phyloP scores from a whole-genome alignment of 2,888 invertebrate species.

The Copidosoma aretas region DNA sequence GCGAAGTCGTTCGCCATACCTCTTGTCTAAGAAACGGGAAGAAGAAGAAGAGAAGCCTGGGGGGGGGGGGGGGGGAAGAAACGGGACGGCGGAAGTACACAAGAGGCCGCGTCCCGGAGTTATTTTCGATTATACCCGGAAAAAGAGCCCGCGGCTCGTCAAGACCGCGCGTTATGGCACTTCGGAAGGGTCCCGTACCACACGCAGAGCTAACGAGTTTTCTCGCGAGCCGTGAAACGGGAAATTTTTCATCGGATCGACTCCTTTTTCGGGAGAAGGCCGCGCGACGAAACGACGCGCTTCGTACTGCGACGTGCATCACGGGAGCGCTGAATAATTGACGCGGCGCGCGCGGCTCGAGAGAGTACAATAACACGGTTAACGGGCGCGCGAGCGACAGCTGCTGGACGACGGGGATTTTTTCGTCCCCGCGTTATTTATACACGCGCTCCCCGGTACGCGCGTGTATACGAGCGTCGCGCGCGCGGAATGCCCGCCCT shows the following conservation, averaged over 20 bases:
- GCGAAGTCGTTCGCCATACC: no score
- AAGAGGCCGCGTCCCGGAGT: no score
- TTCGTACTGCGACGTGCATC: not conserved
- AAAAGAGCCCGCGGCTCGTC: conserved; percentile 32
- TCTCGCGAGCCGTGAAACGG: no score
- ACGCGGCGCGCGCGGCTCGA: not conserved
- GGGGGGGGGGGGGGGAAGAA: no score
- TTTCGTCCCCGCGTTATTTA: conserved; percentile 34
- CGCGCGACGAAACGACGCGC: not conserved
- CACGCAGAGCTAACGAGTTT: no score
- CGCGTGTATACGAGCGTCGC: not conserved
- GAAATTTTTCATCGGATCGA: no score
- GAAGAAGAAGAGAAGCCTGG: not conserved
- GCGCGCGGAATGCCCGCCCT: not conserved
- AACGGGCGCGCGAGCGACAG: conserved; percentile 53
- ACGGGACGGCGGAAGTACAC: not conserved
- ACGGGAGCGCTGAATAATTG: not conserved
- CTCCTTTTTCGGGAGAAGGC: no score
- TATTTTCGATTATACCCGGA: not conserved
- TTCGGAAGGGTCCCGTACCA: no score
- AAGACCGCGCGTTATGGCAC: no score
- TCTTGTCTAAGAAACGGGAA: not conserved
- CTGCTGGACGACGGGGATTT: conserved; percentile 51
- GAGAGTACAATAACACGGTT: conserved; percentile 43
- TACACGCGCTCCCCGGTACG: conserved; percentile 5